phyloP scores from a whole-genome alignment of 1,140 invertebrate genomes.

The Drosophila trapezifrons region DNA sequence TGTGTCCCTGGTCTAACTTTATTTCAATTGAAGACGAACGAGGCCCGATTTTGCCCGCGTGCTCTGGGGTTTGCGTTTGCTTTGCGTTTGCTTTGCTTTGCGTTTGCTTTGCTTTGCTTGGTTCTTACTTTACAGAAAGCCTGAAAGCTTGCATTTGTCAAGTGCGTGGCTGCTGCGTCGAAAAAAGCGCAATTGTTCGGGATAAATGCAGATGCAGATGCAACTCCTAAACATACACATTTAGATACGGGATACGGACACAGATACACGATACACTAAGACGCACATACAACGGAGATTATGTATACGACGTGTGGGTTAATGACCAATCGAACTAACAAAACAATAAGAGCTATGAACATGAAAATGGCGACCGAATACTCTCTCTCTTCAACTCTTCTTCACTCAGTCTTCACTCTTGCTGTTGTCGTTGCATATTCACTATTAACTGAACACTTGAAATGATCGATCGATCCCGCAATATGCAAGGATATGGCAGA shows the following conservation, averaged over 20 bases:
- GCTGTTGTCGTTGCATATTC: conserved; percentile 37
- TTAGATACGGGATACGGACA: conserved; percentile 8
- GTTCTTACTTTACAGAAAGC: conserved; percentile 41
- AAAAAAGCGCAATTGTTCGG: conserved; percentile 75
- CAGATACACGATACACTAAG: conserved; percentile 23
- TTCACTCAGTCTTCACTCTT: not conserved
- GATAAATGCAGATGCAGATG: conserved; percentile 44
- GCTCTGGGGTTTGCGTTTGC: conserved; percentile 22
- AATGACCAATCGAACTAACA: conserved; percentile 34
- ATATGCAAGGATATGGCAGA: conserved; percentile 24
- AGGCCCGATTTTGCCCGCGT: conserved; percentile 43
- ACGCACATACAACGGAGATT: conserved; percentile 15
- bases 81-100: conserved; percentile 4
- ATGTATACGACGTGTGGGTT: conserved; percentile 41
- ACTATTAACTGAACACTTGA: conserved; percentile 72
- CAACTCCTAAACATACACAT: conserved; percentile 37
- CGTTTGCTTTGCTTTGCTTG: conserved; percentile 4
- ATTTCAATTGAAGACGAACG: conserved; percentile 82
- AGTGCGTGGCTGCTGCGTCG: conserved; percentile 63
- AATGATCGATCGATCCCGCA: conserved; percentile 44
- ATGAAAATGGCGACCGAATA: conserved; percentile 31
- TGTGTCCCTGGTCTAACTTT: conserved; percentile 63
- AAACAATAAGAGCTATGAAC: conserved; percentile 29
- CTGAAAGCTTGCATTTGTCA: conserved; percentile 51
- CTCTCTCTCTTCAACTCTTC: conserved; percentile 12